These are phyloP conservation scores for Corydoras sp. DNA, from an alignment of 2,113 vertebrate species.

Conservation along the genomic window DNA sequence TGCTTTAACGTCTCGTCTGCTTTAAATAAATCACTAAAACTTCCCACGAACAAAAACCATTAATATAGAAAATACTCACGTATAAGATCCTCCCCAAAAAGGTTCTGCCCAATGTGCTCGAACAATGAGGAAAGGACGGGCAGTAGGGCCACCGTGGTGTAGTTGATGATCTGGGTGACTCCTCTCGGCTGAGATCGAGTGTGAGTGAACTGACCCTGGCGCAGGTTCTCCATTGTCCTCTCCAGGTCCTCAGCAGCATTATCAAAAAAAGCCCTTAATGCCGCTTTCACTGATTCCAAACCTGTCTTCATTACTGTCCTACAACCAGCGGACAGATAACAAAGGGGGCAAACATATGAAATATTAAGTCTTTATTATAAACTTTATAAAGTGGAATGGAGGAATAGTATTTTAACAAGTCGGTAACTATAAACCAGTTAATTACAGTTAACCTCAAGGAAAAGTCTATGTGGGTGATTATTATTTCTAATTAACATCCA, in stretches of 20 bases:
- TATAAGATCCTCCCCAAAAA: constrained; percentile 92
- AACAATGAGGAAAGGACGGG: constrained; percentile 89
- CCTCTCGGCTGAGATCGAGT: constrained; percentile 78
- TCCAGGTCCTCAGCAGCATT: constrained; percentile 88
- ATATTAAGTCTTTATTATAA: too few species aligned
- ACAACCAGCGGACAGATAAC: background rate
- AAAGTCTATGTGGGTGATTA: too few species aligned
- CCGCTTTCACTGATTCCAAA: constrained; percentile 82
- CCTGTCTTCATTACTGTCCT: constrained; percentile 98
- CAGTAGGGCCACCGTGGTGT: constrained; percentile 86
- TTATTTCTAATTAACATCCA: too few species aligned
- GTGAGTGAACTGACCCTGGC: constrained; percentile 91
- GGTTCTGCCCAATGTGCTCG: constrained; percentile 88
- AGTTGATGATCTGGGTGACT: constrained; percentile 94
- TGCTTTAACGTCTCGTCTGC: too few species aligned
- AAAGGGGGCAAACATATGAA: too few species aligned
- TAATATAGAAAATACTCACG: constrained; percentile 60
- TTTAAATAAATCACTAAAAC: too few species aligned
- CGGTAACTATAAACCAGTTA: too few species aligned
- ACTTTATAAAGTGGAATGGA: too few species aligned
- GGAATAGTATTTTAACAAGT: too few species aligned
- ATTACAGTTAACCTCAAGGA: too few species aligned
- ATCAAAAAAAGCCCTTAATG: constrained; percentile 78
- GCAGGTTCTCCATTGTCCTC: constrained; percentile 88
- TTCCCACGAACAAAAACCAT: too few species aligned